Conservation (phyloP, 2,888 invertebrate genomes). For the Caenorhabditis sp. region DNA sequence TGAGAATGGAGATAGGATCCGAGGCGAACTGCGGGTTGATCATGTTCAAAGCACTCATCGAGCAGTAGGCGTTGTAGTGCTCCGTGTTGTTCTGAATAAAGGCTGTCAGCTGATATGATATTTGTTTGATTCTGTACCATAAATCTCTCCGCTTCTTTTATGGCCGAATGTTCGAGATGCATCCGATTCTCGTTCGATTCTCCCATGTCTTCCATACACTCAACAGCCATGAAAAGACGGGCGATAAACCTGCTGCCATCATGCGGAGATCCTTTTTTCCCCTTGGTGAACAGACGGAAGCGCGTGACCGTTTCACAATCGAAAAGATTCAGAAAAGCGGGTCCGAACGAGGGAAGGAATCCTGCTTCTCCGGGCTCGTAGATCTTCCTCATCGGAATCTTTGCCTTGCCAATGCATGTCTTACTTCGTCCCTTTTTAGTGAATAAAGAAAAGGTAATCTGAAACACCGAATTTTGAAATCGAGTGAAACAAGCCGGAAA, state of each 20-base stretch:
- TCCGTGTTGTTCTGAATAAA: conserved; percentile 41
- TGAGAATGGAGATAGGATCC: conserved; percentile 60
- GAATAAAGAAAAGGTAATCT: conserved; percentile 69
- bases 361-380: conserved; percentile 72
- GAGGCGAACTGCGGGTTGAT: conserved; percentile 71
- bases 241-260: conserved; percentile 64
- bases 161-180: conserved; percentile 50
- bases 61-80: conserved; percentile 63
- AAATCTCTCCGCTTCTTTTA: conserved; percentile 57
- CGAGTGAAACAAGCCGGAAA: background rate
- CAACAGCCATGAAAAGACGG: conserved; percentile 65
- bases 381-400: conserved; percentile 61
- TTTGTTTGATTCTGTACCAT: too few relatives aligned
- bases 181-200: conserved; percentile 51
- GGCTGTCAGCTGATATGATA: background rate
- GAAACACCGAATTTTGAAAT: conserved; percentile 12
- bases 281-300: conserved; percentile 52
- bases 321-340: conserved; percentile 71
- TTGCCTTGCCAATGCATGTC: conserved; percentile 53
- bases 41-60: conserved; percentile 70
- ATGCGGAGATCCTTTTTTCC: conserved; percentile 47
- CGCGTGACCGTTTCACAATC: conserved; percentile 63
- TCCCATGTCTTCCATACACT: conserved; percentile 63
- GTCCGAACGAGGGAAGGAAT: conserved; percentile 72
- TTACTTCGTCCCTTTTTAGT: conserved; percentile 50